Evolutionary conservation across 2,113 vertebrate genomes (phyloP), one percentile per base, ranked within the genome.

Genomic region (Paracanthobrama guichenoti): DNA sequence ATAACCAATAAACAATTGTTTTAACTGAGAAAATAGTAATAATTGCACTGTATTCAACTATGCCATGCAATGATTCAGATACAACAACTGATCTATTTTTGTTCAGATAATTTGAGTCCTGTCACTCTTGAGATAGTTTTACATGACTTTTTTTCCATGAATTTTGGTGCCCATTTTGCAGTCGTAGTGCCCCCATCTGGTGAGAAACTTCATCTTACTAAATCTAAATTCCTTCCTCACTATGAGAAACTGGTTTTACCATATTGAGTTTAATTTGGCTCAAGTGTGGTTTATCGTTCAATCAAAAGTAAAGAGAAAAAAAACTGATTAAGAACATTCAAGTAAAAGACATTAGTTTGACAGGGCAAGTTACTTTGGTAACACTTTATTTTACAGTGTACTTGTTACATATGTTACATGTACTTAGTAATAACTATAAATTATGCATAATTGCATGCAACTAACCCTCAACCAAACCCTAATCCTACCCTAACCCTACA

Each of bases 141-240:
- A 81, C 64, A 79, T 24, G 11, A 82, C 24, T 62, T 62, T 53
- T 83, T 79, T 31, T 66, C 69, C 69, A 69, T 39, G 18, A 66
- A 28, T 76, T 81, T 71, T 76, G n/a, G 26, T 66, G 55, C 48
- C 1, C 78, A 86, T 86, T 24, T 89, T 87, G 86, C 81, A 86
- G 81, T 69, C 80, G 60, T 85, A 89, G 82, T 84, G 90, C 89
- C 90, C 89, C 84, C 90, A 39, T 85, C 82, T 85, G 90, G 90
- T 73, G n/a, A 82, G 35, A 87, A 42, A 73, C 20, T 67, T 62
- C 28, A 75, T 72, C 57, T 71, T 8, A 48, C 35, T 24, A 66
- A 48, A 31, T 31, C 3, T 42, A 18, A 55, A 31, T 9, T 78
- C 18, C 20, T 24, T 78, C 55, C 20, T 24, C 24, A 35, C 44